Evolutionary conservation across 1,140 invertebrate species (phyloP), one percentile per base, ranked within the genome.

Genomic region (Reticulitermes speratus): DNA sequence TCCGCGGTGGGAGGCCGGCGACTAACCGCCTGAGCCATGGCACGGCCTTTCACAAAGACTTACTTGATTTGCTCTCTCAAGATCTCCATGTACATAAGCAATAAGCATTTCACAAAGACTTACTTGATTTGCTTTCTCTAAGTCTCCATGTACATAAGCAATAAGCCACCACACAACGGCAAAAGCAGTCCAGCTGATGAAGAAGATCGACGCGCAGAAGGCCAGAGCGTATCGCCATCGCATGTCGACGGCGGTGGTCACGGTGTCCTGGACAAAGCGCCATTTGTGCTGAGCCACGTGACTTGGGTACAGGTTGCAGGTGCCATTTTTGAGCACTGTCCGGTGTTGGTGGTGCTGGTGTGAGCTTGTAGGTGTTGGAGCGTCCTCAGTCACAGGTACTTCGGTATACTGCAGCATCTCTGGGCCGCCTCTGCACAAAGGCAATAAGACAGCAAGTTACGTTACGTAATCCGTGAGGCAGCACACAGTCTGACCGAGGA

Each of bases 151-250:
- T 83, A 92, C 92, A 25, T 92, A 92, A 1, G 90, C 88, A 21
- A 93, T 92, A 44, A 92, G 89, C 87, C 92, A 93, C 90, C 92
- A 93, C 65, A 93, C 90, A 1, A 89, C 88, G 14, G 92, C 93
- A 88, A 93, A 93, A 12, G 92, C 86, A 25, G 93, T 88, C 93
- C 93, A 93, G 88, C 92, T 92, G 11, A 90, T 59, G 87, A 93
- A 93, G 87, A 93, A 92, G 30, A 90, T 90, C 14, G 90, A 89
- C 25, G 93, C 85, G 89, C 94, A 92, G 85, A 93, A 88, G 6
- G 92, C 89, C n/a, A 94, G 89, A 84, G 94, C 92, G 88, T 93
- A 94, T 14, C 93, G 91, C 94, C 94, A 94, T 87, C 93, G 91
- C 87, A 92, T 91, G 87, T 94, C 92, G 88, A 94, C 92, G 87